Conservation (phyloP, 92 coral and sea anemone species). For the Ricordea florida region DNA sequence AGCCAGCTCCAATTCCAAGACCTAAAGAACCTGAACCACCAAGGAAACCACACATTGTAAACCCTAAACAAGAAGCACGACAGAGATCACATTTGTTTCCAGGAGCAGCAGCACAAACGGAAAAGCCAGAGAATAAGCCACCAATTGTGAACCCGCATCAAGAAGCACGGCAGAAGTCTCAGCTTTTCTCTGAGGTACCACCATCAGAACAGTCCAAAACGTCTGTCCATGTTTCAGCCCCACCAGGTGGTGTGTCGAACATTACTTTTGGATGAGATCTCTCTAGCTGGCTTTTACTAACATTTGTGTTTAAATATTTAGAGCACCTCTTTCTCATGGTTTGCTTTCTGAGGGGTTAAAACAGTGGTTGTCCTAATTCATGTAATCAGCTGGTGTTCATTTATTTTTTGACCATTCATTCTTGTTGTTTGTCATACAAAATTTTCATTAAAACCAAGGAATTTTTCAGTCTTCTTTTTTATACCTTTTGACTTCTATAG, state of each 20-base stretch:
- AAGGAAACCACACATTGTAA: constrained; percentile 40
- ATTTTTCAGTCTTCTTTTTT: too few species aligned
- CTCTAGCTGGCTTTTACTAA: background rate
- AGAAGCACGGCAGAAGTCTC: constrained; percentile 23
- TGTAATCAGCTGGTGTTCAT: too few species aligned
- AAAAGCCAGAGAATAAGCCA: constrained; percentile 37
- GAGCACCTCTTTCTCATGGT: too few species aligned
- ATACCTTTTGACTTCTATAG: too few species aligned
- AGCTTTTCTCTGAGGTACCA: constrained; percentile 14
- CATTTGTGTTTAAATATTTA: constrained; percentile 3
- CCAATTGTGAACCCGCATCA: constrained; percentile 32
- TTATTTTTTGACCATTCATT: too few species aligned
- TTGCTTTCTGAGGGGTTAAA: too few species aligned
- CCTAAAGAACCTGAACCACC: constrained; percentile 37
- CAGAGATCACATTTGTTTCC: background rate
- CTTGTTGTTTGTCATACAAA: too few species aligned
- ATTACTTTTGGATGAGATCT: constrained; percentile 79
- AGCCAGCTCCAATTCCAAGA: constrained; percentile 40
- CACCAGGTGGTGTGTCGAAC: constrained; percentile 94
- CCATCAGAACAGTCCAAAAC: constrained; percentile 32
- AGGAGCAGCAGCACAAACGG: background rate
- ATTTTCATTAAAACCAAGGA: too few species aligned
- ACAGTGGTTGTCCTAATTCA: too few species aligned
- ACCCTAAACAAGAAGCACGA: background rate
- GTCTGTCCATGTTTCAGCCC: constrained; percentile 75